phyloP scores from a whole-genome alignment of 2,113 vertebrate species.

The Ptychochromis oligacanthus region DNA sequence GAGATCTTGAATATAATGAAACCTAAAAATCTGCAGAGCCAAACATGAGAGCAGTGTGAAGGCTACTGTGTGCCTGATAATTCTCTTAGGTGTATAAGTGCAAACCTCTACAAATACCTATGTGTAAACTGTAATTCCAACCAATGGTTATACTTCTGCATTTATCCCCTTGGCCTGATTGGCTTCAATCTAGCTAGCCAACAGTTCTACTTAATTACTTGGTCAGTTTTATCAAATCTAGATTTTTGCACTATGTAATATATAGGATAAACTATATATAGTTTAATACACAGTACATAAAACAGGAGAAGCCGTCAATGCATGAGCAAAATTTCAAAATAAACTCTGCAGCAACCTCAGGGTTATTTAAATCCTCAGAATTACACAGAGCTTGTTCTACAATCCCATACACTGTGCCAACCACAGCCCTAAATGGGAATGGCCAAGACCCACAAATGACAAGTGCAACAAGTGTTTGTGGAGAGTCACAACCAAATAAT shows the following conservation, averaged over 20 bases:
- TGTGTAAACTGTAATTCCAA: not conserved
- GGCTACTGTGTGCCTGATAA: not conserved
- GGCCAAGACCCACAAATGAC: not conserved
- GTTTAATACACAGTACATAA: not conserved
- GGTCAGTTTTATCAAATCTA: not conserved
- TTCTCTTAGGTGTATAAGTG: not conserved
- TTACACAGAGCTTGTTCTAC: not conserved
- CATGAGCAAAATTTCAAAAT: not conserved
- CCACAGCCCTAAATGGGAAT: not conserved
- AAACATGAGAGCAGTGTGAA: not conserved
- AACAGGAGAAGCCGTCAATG: not conserved
- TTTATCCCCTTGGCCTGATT: not conserved
- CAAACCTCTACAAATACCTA: not conserved
- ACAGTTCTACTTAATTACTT: not conserved
- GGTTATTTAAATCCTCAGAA: not conserved
- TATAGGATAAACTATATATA: not conserved
- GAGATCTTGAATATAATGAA: not conserved
- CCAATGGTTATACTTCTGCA: not conserved
- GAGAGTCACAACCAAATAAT: not conserved
- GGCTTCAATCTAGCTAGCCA: not conserved
- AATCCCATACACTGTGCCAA: not conserved
- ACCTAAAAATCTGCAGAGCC: not conserved
- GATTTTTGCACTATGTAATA: not conserved
- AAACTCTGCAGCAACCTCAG: not conserved
- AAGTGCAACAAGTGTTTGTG: constrained; percentile 8